Evolutionary conservation across 2,797 vertebrate species (phyloP), one percentile per base, ranked within the genome.

Genomic region (Rhynchonycteris naso): DNA sequence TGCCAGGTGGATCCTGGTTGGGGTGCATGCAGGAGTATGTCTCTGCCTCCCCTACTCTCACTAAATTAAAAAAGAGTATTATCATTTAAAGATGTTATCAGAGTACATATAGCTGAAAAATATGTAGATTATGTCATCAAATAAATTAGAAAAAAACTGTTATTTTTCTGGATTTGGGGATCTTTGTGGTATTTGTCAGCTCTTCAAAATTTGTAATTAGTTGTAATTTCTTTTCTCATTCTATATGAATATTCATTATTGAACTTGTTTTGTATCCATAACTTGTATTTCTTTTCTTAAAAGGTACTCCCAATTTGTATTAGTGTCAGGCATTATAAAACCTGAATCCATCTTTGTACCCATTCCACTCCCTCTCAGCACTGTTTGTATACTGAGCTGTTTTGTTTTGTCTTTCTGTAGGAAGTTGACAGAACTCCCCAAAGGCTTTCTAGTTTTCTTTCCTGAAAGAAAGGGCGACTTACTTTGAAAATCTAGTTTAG

Each of bases 201-300:
- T 91, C 95, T 93, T 83, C 21, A 87, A 76, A 71, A 43, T 47
- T 61, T 90, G 1, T 72, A 72, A 83, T 81, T 90, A 93, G 12
- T 68, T 90, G 47, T 90, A 15, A 68, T 84, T 74, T 63, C 21
- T 66, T 89, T 88, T 78, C 30, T 89, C 52, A 26, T 95, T 80
- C n/a, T 81, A 61, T 1, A 30, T 26, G 14, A 86, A 79, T 79
- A 83, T 86, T 86, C 52, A n/a, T 71, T 78, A 91, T 83, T 90
- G 15, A 59, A 75, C 47, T 9, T 65, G 8, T 65, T 59, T 95
- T 81, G 65, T 69, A 66, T 50, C 92, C 43, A 33, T 75, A 72
- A 80, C 52, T 82, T 81, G 18, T 69, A 43, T 63, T 84, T 12
- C 28, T 81, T 90, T 92, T 76, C 59, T 87, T 74, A 63, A 94